A percentile compares a stretch with the other conserved stretches of the same genome.
Conservation (phyloP, 2,113 vertebrate species). For the Odontophorus gujanensis region DNA sequence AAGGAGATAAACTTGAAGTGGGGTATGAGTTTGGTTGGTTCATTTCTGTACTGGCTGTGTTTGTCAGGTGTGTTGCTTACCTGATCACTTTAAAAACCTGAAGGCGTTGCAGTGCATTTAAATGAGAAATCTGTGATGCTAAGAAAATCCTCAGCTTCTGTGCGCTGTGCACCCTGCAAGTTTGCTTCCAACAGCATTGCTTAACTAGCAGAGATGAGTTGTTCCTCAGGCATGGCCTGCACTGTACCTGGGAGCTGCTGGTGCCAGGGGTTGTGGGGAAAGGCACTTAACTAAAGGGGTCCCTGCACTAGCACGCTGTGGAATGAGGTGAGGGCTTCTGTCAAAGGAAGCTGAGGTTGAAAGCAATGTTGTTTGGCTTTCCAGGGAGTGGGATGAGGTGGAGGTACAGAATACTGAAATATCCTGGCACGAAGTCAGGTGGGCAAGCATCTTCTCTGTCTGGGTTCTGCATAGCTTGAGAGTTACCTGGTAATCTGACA, state of each 20-base stretch:
- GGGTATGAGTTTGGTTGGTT: neutral
- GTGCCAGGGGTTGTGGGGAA: neutral
- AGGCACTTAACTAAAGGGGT: neutral
- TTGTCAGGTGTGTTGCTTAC: neutral
- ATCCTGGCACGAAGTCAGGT: neutral
- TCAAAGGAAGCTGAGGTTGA: neutral
- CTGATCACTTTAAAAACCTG: neutral
- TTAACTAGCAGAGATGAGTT: neutral
- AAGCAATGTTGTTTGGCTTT: neutral
- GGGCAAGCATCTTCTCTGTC: neutral
- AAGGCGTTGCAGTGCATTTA: neutral
- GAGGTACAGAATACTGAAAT: neutral
- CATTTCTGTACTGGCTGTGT: neutral
- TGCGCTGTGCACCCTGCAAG: neutral
- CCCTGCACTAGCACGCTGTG: neutral
- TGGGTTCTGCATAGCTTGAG: neutral
- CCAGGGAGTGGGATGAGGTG: neutral
- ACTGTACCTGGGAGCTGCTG: accelerated
- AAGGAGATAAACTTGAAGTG: neutral
- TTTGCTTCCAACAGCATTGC: neutral
- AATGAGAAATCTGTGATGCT: neutral
- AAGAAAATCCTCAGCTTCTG: no score
- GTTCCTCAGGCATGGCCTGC: accelerated
- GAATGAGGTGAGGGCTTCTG: neutral
- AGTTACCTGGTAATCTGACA: neutral